Base-by-base conservation (phyloP, 1,140 invertebrate genomes). In the Panagrolaimus sp. region DNA sequence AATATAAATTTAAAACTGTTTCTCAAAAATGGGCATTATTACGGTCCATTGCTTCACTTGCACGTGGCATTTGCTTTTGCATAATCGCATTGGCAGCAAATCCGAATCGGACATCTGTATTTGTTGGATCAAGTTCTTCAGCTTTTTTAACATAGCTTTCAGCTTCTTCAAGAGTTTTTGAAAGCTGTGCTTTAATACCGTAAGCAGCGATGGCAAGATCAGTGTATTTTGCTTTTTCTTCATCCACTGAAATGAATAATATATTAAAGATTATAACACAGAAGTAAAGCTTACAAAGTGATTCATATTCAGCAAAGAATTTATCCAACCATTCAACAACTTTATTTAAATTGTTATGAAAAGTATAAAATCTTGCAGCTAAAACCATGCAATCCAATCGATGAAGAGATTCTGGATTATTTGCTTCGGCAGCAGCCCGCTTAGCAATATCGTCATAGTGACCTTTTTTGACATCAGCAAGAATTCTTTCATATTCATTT, bases 281-380 rank as follows among this genome's bases (percentile, higher is more conserved):
- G 4, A 0, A 5, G 2, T 11, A 57, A 57, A 13, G 20, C 51
- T 57, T 20, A 57, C 51, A 20, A 23, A 57, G 16, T 2, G 51
- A 20, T 27, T 57, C 51, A 57, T 57, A 57, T 20, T 57, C 51
- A 20, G 20, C 51, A 20, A 20, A 57, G 51, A 57, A 57, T 27
- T 57, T 57, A 11, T 20, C 13, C 9, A 57, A 20, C 51, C 51
- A 57, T 20, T 57, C 51, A 57, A 25, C 27, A 20, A 57, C 51
- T 27, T 57, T 57, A 20, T 57, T 57, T 4, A 57, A 9, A 16
- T 57, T 57, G n/a, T 57, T 57, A 27, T 57, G 51, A 27, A 57
- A 57, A 11, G 51, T 57, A 16, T 25, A 57, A 16, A 57, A 57
- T 20, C 51, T 20, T 25, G 51, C 51, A 16, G 51, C 51, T 1